These are phyloP conservation scores for Merops nubicus DNA, from an alignment of 2,113 vertebrate species.

Conservation along the genomic window DNA sequence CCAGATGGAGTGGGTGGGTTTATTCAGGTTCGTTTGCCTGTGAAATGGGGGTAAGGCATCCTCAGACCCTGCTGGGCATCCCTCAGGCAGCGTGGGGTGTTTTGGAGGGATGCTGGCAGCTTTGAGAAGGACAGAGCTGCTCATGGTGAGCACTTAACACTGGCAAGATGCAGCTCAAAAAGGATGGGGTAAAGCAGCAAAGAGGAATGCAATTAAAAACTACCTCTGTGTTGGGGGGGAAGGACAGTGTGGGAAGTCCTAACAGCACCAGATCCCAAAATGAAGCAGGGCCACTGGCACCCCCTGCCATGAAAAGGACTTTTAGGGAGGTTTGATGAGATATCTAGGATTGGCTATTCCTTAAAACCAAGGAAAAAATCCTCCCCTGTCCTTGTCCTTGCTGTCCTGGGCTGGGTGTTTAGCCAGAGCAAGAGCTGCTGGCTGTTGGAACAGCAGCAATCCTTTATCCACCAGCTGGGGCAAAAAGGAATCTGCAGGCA, in stretches of 20 bases:
- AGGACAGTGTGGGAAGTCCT: neutral
- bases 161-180: neutral
- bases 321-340: neutral
- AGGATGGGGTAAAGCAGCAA: neutral
- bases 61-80: neutral
- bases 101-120: neutral
- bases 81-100: fast-evolving
- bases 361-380: neutral
- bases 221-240: neutral
- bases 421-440: neutral
- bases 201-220: neutral
- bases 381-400: neutral
- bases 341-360: neutral
- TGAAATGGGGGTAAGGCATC: neutral
- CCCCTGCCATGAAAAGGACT: neutral
- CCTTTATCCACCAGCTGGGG: conserved; percentile 18
- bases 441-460: neutral
- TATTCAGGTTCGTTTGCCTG: neutral
- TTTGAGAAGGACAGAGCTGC: neutral
- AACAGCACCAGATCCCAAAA: neutral
- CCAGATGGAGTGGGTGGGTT: neutral
- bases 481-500: conserved; percentile 1
- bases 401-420: neutral
- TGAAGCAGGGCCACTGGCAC: neutral
- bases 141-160: neutral